A percentile compares a stretch with the other conserved stretches of the same genome.
phyloP scores from a whole-genome alignment of 2,888 invertebrate genomes.

The Hirtodrosophila histrioides region DNA sequence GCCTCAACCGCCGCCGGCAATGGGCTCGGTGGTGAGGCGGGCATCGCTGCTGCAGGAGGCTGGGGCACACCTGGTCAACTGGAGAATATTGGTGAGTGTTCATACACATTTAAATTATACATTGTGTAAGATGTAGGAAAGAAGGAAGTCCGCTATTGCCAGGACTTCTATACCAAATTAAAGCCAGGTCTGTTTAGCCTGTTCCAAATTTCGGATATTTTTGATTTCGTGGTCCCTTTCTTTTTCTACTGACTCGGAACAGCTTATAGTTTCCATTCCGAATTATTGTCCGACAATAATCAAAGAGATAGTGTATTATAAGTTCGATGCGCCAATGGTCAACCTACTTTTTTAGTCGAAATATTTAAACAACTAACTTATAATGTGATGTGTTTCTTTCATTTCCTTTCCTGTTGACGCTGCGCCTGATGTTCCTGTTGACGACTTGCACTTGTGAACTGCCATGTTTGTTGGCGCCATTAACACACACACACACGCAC shows the following conservation, averaged over 20 bases:
- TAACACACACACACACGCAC: constrained; percentile 38
- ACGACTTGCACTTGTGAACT: constrained; percentile 66
- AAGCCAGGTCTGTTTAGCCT: too few relatives aligned
- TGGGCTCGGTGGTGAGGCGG: constrained; percentile 78
- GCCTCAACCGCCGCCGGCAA: constrained; percentile 73
- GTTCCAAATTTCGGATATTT: too few relatives aligned
- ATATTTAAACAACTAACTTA: constrained; percentile 43
- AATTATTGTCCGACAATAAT: too few relatives aligned
- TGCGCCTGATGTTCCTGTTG: constrained; percentile 29
- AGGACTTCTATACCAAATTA: too few relatives aligned
- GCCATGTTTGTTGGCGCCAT: constrained; percentile 63
- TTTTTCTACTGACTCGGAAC: too few relatives aligned
- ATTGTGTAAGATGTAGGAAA: too few relatives aligned
- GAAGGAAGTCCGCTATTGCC: too few relatives aligned
- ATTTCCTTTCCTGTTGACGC: constrained; percentile 13
- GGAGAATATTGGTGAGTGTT: constrained; percentile 82
- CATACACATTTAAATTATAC: neutral
- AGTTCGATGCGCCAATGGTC: constrained; percentile 8
- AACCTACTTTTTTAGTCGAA: neutral
- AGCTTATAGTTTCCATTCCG: too few relatives aligned
- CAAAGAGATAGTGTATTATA: constrained; percentile 2
- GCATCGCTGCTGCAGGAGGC: constrained; percentile 81
- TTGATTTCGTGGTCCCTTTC: too few relatives aligned
- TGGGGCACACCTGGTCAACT: constrained; percentile 82
- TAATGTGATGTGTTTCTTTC: constrained; percentile 34